Evolutionary conservation across 1,140 invertebrate genomes (phyloP).

Genomic region (Drosophila albomicans): DNA sequence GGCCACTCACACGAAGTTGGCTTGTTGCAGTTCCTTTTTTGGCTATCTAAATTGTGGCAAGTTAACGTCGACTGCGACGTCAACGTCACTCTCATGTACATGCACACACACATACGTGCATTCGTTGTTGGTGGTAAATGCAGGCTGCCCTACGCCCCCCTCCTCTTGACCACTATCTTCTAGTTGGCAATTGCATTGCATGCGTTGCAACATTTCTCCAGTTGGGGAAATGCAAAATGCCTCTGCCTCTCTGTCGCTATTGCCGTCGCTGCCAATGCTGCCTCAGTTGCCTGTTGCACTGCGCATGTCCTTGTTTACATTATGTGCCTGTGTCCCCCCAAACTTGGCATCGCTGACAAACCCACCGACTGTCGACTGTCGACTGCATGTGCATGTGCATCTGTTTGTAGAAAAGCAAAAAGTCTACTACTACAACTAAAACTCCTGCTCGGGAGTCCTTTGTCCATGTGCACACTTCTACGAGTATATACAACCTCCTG

Average conservation of each 20-base stretch:
- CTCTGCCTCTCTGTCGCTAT: constrained; percentile 1
- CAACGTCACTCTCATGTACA: constrained; percentile 43
- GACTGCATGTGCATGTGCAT: constrained; percentile 27
- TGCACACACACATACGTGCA: background rate
- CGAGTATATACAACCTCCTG: constrained; percentile 26
- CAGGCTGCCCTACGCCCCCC: constrained; percentile 1
- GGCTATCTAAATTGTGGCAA: constrained; percentile 81
- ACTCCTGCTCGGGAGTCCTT: constrained; percentile 24
- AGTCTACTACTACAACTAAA: constrained; percentile 80
- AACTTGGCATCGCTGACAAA: constrained; percentile 36
- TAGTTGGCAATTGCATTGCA: constrained; percentile 80
- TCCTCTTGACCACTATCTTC: constrained; percentile 67
- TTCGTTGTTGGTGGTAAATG: constrained; percentile 45
- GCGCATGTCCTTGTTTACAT: constrained; percentile 82
- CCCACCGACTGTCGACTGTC: background rate
- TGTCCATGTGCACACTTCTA: constrained; percentile 6
- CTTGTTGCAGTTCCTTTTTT: constrained; percentile 68
- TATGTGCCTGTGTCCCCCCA: constrained; percentile 63
- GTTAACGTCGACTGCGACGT: constrained; percentile 62
- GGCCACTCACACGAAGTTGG: constrained; percentile 31
- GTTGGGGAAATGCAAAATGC: constrained; percentile 64
- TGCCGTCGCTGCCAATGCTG: background rate
- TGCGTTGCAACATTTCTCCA: constrained; percentile 74
- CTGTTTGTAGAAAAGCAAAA: constrained; percentile 75
- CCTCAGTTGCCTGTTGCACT: constrained; percentile 40